Conservation (phyloP, 2,888 invertebrate genomes). For the Gymnoscelis rufifasciata region DNA sequence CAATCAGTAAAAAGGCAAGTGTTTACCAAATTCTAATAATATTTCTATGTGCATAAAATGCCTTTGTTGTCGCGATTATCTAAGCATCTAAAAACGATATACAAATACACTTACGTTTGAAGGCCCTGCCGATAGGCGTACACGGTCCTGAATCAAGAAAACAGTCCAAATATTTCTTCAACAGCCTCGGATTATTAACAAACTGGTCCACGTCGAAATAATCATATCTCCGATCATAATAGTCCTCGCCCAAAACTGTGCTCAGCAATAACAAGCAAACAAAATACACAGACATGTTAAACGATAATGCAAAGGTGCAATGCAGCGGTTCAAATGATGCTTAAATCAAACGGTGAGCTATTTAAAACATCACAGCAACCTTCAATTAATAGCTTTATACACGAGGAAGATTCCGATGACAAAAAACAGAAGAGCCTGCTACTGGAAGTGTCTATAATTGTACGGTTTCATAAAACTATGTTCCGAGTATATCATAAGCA, state of each 20-base stretch:
- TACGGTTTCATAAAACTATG: conserved; percentile 7
- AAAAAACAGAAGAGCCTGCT: conserved; percentile 38
- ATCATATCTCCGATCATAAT: conserved; percentile 75
- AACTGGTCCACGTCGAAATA: conserved; percentile 84
- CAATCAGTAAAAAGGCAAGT: too few species aligned
- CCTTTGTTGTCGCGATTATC: not conserved
- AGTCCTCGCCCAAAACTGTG: conserved; percentile 33
- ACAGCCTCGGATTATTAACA: conserved; percentile 81
- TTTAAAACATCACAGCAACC: conserved; percentile 49
- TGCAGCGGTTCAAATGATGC: conserved; percentile 36
- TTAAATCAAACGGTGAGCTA: conserved; percentile 39
- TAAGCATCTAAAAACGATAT: not conserved
- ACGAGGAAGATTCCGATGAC: conserved; percentile 29
- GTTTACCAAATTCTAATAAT: too few species aligned
- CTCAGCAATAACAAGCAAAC: conserved; percentile 26
- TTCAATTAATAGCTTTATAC: conserved; percentile 40
- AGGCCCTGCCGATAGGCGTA: conserved; percentile 55
- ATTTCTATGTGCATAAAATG: too few species aligned
- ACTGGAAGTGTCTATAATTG: conserved; percentile 21
- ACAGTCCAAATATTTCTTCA: conserved; percentile 84
- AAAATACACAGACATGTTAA: conserved; percentile 24
- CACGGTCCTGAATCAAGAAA: conserved; percentile 58
- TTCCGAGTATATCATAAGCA: conserved; percentile 3
- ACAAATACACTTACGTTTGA: conserved; percentile 47
- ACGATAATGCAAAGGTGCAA: not conserved